Percentiles rank a stretch among this genome's conserved stretches.
Conservation (phyloP, 2,113 vertebrate species). For the rat (Rattus norvegicus) region GRCr8 NC_086020.1:163348501-163349000, state of each 20-base stretch:
- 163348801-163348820: too few species aligned
- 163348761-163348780: too few species aligned
- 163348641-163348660: too few species aligned
- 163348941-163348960: neutral
- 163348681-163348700: neutral
- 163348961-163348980: neutral
- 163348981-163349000: neutral
- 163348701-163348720: too few species aligned
- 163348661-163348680: neutral
- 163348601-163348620: neutral
- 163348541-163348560: too few species aligned
- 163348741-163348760: too few species aligned
- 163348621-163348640: too few species aligned
- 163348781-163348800: too few species aligned
- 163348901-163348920: neutral
- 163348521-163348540: too few species aligned
- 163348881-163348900: neutral
- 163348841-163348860: too few species aligned
- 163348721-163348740: too few species aligned
- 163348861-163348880: neutral
- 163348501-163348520: too few species aligned
- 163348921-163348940: neutral
- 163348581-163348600: neutral
- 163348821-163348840: neutral
- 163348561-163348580: neutral